Conservation (phyloP, 1,140 invertebrate genomes). For the Drosophila triauraria region DNA sequence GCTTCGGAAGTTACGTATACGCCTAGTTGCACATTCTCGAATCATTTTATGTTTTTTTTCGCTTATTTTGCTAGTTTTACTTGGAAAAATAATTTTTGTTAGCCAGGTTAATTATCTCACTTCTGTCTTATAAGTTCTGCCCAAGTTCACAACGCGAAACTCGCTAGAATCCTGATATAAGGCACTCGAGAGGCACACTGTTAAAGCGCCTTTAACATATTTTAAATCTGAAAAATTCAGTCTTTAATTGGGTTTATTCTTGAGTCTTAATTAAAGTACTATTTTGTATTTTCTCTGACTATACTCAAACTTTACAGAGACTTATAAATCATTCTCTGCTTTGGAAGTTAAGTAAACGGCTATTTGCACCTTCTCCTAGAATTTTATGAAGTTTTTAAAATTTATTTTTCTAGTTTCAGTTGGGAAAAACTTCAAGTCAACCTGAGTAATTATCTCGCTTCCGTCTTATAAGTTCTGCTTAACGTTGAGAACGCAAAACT, state of each 20-base stretch:
- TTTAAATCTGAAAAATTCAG: too few species aligned
- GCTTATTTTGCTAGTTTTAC: neutral
- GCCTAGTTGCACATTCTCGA: neutral
- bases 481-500: conserved; percentile 3
- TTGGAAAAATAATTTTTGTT: neutral
- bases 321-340: too few species aligned
- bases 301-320: too few species aligned
- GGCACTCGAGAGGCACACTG: too few species aligned
- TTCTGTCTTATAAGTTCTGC: neutral
- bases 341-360: conserved; percentile 1
- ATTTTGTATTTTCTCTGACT: too few species aligned
- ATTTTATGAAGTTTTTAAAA: too few species aligned
- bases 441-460: conserved; percentile 9
- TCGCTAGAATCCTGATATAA: too few species aligned
- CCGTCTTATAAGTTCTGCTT: neutral
- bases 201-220: too few species aligned
- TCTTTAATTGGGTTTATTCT: too few species aligned
- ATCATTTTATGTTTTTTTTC: too few species aligned
- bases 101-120: conserved; percentile 3
- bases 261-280: too few species aligned
- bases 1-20: neutral
- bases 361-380: neutral
- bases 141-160: too few species aligned
- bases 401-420: neutral
- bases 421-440: neutral